A percentile compares a stretch with the other conserved stretches of the same genome.
These are phyloP conservation scores for Ophion slaviceki DNA, from an alignment of 2,888 invertebrate genomes.

Conservation along the genomic window DNA sequence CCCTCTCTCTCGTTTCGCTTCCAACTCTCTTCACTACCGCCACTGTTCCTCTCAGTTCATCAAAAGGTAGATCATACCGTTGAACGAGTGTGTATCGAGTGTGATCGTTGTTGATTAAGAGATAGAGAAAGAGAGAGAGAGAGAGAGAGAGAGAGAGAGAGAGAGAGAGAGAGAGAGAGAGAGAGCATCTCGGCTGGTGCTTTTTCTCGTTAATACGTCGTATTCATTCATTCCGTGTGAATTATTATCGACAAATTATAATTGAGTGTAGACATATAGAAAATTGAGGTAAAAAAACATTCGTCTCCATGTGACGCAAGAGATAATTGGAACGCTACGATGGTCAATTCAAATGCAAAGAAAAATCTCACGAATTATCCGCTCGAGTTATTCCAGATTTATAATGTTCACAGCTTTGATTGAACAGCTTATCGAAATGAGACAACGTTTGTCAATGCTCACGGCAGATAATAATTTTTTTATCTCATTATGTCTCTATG, in stretches of 20 bases:
- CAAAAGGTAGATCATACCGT: slow-evolving; percentile 37
- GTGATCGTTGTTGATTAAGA: slow-evolving; percentile 27
- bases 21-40: slow-evolving; percentile 1
- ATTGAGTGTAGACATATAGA: neutral
- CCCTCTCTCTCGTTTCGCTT: slow-evolving; percentile 16
- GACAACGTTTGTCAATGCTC: too few relatives aligned
- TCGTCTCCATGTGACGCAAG: too few relatives aligned
- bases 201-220: neutral
- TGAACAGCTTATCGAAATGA: too few relatives aligned
- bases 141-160: neutral
- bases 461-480: too few relatives aligned
- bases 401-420: too few relatives aligned
- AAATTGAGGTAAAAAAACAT: neutral
- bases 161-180: neutral
- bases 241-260: slow-evolving; percentile 3
- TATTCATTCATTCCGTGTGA: neutral
- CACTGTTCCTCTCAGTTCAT: neutral
- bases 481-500: too few relatives aligned
- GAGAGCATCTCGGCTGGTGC: neutral
- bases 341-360: too few relatives aligned
- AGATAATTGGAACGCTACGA: too few relatives aligned
- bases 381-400: too few relatives aligned
- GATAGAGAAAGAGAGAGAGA: neutral
- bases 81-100: slow-evolving; percentile 10
- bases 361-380: too few relatives aligned